A percentile compares a stretch with the other conserved stretches of the same genome.
phyloP scores from a whole-genome alignment of 2,113 vertebrate species.

The Catharus bicknelli region DNA sequence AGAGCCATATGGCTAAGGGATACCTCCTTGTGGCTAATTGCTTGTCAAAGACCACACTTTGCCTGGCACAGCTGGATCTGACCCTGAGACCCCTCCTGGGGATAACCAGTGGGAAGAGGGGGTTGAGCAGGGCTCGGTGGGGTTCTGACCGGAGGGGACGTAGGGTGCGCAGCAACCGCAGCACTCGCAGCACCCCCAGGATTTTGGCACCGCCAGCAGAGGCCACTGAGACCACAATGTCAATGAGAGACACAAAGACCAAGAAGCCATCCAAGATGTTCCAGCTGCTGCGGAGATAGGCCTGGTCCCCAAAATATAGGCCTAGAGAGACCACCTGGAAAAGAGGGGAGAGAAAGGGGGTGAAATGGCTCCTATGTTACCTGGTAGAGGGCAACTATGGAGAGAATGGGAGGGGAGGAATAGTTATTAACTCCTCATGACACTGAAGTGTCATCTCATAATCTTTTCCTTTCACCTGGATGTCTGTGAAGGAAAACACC shows the following conservation, averaged over 20 bases:
- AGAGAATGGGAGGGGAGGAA: neutral
- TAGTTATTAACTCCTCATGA: neutral
- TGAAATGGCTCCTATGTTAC: neutral
- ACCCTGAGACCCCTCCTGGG: neutral
- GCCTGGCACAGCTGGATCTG: neutral
- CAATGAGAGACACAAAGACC: constrained; percentile 96
- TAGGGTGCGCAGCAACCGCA: constrained; percentile 90
- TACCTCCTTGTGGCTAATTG: neutral
- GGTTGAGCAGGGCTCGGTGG: accelerated
- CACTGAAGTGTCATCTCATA: neutral
- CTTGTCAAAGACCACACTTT: neutral
- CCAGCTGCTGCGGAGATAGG: constrained; percentile 97
- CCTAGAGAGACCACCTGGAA: constrained; percentile 93
- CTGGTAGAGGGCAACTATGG: neutral
- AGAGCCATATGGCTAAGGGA: neutral
- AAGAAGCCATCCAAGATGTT: constrained; percentile 96
- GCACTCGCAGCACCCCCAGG: constrained; percentile 91
- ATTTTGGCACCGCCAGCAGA: constrained; percentile 94
- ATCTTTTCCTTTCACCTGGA: neutral
- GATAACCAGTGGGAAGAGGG: neutral
- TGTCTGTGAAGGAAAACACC: neutral
- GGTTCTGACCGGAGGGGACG: constrained; percentile 88
- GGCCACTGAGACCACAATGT: constrained; percentile 96
- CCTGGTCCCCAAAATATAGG: constrained; percentile 90
- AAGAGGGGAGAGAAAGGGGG: neutral